Conservation (phyloP, 1,140 invertebrate genomes). For the Drosophila navojoa region DNA sequence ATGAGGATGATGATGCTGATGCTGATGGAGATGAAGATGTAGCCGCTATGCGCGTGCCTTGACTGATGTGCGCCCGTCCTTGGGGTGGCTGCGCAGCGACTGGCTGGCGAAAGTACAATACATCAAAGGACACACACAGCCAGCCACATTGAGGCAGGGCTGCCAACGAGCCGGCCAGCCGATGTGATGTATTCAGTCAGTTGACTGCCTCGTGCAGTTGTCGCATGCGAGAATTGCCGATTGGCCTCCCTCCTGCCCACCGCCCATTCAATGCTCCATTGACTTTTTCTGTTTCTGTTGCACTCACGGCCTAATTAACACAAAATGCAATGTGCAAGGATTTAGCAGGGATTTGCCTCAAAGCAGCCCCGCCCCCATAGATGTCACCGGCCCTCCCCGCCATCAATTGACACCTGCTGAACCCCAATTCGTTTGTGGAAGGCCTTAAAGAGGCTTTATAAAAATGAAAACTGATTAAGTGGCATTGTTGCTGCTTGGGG, state of each 20-base stretch:
- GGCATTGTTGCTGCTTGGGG: slow-evolving; percentile 36
- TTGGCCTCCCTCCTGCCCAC: background rate
- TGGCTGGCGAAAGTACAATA: slow-evolving; percentile 75
- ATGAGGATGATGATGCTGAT: slow-evolving; percentile 8
- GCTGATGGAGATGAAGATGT: slow-evolving; percentile 33
- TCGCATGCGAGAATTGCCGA: slow-evolving; percentile 24
- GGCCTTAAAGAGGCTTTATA: slow-evolving; percentile 30
- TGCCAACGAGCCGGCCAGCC: slow-evolving; percentile 51
- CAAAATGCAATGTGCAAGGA: slow-evolving; percentile 49
- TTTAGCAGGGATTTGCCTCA: slow-evolving; percentile 23
- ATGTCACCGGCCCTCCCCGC: background rate
- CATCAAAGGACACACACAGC: slow-evolving; percentile 68
- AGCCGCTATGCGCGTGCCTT: slow-evolving; percentile 59
- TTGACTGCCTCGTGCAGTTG: slow-evolving; percentile 8
- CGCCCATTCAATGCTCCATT: slow-evolving; percentile 32
- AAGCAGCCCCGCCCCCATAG: too few species aligned
- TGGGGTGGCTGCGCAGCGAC: slow-evolving; percentile 56
- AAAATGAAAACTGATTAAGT: slow-evolving; percentile 60
- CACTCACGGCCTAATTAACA: slow-evolving; percentile 40
- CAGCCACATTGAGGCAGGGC: slow-evolving; percentile 71
- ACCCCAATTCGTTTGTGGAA: slow-evolving; percentile 24
- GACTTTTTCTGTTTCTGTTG: slow-evolving; percentile 44
- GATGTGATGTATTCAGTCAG: background rate
- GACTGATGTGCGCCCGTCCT: slow-evolving; percentile 43
- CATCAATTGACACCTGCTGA: slow-evolving; percentile 41